A percentile compares a stretch with the other conserved stretches of the same genome.
These are phyloP conservation scores for Bostrychus sinensis DNA, from an alignment of 2,113 vertebrate species.

Conservation along the genomic window DNA sequence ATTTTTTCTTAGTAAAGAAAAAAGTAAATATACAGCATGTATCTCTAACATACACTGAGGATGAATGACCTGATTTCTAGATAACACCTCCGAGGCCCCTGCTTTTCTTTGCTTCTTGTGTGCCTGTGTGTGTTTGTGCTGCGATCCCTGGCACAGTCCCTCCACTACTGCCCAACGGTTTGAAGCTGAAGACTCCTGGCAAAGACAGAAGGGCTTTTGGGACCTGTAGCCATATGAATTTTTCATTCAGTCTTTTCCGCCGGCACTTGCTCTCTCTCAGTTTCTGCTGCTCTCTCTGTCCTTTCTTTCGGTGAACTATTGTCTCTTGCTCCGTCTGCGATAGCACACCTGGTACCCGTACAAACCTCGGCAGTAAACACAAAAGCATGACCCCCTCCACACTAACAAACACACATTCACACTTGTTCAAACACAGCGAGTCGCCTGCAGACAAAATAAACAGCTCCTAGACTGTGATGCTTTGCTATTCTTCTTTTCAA, in stretches of 20 bases:
- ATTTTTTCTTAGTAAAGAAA: too few species aligned
- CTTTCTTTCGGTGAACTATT: constrained; percentile 48
- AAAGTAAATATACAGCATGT: too few species aligned
- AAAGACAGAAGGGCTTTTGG: constrained; percentile 74
- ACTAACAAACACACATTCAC: constrained; percentile 17
- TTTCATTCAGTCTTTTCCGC: constrained; percentile 72
- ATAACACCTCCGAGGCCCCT: constrained; percentile 41
- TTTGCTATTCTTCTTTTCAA: constrained; percentile 40
- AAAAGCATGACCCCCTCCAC: constrained; percentile 23
- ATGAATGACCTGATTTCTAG: constrained; percentile 49
- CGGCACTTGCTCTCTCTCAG: constrained; percentile 38
- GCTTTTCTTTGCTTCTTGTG: constrained; percentile 12
- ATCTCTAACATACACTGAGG: too few species aligned
- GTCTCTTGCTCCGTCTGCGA: constrained; percentile 53
- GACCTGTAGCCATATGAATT: constrained; percentile 73
- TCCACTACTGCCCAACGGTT: constrained; percentile 60
- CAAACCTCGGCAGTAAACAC: constrained; percentile 45
- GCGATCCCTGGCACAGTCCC: constrained; percentile 55
- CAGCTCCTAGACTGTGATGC: constrained; percentile 42
- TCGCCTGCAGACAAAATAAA: constrained; percentile 58
- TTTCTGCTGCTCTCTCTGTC: constrained; percentile 31
- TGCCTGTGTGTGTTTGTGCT: constrained; percentile 14
- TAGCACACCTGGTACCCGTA: constrained; percentile 60
- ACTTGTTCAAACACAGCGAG: constrained; percentile 52
- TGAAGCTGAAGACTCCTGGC: constrained; percentile 70